A percentile compares a stretch with the other conserved stretches of the same genome.
Evolutionary conservation across 92 coral and sea anemone species (phyloP).

Genomic region (Phenganax subtilis): DNA sequence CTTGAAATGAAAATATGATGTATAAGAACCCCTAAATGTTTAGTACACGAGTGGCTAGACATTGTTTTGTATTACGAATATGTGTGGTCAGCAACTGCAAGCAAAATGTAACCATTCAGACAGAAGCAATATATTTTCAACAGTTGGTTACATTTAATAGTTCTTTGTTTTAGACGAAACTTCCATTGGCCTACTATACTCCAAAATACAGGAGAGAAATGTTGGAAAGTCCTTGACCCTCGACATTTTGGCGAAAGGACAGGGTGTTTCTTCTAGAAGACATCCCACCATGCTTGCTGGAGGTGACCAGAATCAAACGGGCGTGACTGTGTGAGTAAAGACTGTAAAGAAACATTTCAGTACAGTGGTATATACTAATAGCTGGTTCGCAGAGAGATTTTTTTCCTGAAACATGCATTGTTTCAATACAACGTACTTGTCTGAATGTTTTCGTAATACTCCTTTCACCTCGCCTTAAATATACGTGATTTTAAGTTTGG

Average conservation of each 20-base stretch:
- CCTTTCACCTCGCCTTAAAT: too few relatives aligned
- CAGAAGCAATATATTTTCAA: background rate
- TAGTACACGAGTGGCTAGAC: too few relatives aligned
- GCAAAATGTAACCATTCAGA: background rate
- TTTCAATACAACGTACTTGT: too few relatives aligned
- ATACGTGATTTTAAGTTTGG: too few relatives aligned
- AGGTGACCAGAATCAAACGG: conserved; percentile 54
- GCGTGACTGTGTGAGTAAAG: conserved; percentile 48
- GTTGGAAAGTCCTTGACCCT: conserved; percentile 53
- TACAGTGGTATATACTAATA: background rate
- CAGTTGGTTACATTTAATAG: background rate
- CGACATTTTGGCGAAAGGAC: conserved; percentile 48
- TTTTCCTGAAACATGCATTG: background rate
- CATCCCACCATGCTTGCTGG: conserved; percentile 51
- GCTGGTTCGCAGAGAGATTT: background rate
- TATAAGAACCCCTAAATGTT: too few relatives aligned
- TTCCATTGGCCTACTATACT: conserved; percentile 25
- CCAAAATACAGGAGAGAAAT: conserved; percentile 41
- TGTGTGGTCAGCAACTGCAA: background rate
- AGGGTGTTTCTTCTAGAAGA: conserved; percentile 45
- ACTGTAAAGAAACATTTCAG: background rate
- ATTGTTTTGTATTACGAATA: too few relatives aligned
- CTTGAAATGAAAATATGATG: too few relatives aligned
- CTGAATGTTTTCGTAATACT: too few relatives aligned
- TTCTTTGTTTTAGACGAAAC: conserved; percentile 6